Base-by-base conservation (phyloP, 2,797 vertebrate species). In the Eleutherodactylus coqui region DNA sequence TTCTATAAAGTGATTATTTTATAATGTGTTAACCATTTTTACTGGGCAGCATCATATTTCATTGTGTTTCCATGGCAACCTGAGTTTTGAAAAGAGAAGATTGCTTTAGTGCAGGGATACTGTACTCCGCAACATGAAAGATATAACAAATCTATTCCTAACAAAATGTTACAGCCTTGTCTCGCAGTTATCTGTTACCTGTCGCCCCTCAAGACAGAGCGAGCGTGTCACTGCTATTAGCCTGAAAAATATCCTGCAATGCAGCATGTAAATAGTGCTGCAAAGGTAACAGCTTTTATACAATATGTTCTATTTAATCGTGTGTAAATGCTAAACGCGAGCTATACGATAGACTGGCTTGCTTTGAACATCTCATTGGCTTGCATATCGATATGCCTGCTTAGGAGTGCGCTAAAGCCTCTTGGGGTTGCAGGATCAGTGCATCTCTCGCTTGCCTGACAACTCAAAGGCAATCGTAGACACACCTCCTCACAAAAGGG, bases 401-500 rank as follows among this genome's bases (percentile, higher is more conserved):
- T 86, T 82, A 82, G 53, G 72, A 67, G 69, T 67, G 78, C 75
- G 72, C 58, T 38, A n/a, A 41, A 79, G 75, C 41, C 86, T 87
- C 86, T 72, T 83, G 86, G 81, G 86, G 86, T 79, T 73, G 75
- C 14, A 70, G 62, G 80, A 82, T 82, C 72, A 58, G 85, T n/a
- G 41, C 81, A 87, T 79, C 75, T 78, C 75, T 83, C 34, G 7
- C 51, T 53, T 78, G 73, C 80, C 34, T 78, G 80, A 86, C 60
- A 83, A 83, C 80, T 83, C 85, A 83, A 86, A 86, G 80, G 49
- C 73, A 83, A 78, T 41, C 75, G 17, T 14, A 79, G 79, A 83
- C 85, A 87, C 81, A 43, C 86, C 86, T 82, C 80, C 43, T 87
- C 34, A 32, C 73, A 83, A 83, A 83, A 60, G 80, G 80, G 83